Evolutionary conservation across 1,140 invertebrate species (phyloP).

Genomic region (Aphidius gifuensis): DNA sequence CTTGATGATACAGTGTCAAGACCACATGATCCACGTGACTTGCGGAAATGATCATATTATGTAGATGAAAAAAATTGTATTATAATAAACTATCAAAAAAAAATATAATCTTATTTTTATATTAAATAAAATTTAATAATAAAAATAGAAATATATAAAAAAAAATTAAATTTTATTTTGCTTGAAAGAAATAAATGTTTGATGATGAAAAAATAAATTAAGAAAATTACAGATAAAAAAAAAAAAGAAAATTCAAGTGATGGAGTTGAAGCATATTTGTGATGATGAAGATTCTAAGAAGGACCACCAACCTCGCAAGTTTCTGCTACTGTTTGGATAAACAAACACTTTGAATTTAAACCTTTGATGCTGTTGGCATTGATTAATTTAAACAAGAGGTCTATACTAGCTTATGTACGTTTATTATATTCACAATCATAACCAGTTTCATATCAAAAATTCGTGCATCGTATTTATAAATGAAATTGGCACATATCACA

Average conservation of each 20-base stretch:
- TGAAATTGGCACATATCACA: no score
- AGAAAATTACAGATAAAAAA: background rate
- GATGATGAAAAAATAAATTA: constrained; percentile 5
- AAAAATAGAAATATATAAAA: constrained; percentile 3
- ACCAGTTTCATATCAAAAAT: constrained; percentile 2
- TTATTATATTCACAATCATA: background rate
- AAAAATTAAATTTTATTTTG: background rate
- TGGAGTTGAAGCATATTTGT: background rate
- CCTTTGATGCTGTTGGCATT: constrained; percentile 50
- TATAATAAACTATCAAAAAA: constrained; percentile 4
- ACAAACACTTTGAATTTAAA: constrained; percentile 43
- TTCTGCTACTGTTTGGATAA: constrained; percentile 41
- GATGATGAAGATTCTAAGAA: constrained; percentile 42
- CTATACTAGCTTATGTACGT: constrained; percentile 2
- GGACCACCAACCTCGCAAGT: constrained; percentile 29
- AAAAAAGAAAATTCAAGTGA: constrained; percentile 1
- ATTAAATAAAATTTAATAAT: background rate
- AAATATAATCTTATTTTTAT: background rate
- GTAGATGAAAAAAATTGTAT: background rate
- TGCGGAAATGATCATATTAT: constrained; percentile 28
- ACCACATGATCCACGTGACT: constrained; percentile 22
- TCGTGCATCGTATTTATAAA: no score
- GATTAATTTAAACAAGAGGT: constrained; percentile 49
- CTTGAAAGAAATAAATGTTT: background rate
- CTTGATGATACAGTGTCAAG: background rate